Evolutionary conservation across 2,888 invertebrate genomes (phyloP).

Genomic region (Hemaris fuciformis): DNA sequence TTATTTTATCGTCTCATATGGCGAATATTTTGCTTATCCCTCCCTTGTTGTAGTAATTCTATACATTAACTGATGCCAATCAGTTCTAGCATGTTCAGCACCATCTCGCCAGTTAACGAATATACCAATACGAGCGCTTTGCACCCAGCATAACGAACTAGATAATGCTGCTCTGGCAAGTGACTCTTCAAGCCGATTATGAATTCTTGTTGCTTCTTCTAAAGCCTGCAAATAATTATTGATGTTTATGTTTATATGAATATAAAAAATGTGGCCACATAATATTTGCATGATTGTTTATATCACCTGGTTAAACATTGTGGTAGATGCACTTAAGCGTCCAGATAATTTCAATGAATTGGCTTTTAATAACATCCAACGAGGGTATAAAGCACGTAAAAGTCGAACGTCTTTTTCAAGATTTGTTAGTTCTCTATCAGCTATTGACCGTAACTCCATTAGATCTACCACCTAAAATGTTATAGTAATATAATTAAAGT

Average conservation of each 20-base stretch:
- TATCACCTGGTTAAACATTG: constrained; percentile 53
- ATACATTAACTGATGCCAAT: constrained; percentile 64
- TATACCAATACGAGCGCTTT: constrained; percentile 44
- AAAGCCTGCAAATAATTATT: constrained; percentile 35
- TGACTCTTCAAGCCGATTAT: constrained; percentile 57
- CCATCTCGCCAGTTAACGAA: constrained; percentile 57
- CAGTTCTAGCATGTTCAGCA: constrained; percentile 38
- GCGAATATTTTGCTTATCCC: not conserved
- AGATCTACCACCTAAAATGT: constrained; percentile 64
- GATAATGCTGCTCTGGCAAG: constrained; percentile 45
- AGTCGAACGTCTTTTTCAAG: constrained; percentile 58
- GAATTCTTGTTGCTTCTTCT: constrained; percentile 54
- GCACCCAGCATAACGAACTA: constrained; percentile 52
- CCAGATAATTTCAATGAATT: constrained; percentile 57
- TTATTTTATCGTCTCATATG: not conserved
- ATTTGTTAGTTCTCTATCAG: constrained; percentile 58
- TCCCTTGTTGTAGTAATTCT: constrained; percentile 47
- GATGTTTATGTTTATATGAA: no score
- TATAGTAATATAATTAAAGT: not conserved
- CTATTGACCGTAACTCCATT: constrained; percentile 71
- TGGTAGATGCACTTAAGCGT: constrained; percentile 42
- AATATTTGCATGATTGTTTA: no score
- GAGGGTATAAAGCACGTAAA: constrained; percentile 54
- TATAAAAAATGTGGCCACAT: no score
- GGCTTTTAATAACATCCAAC: constrained; percentile 65